Conservation (phyloP, 2,888 invertebrate species). For the Trichacis sp. region DNA sequence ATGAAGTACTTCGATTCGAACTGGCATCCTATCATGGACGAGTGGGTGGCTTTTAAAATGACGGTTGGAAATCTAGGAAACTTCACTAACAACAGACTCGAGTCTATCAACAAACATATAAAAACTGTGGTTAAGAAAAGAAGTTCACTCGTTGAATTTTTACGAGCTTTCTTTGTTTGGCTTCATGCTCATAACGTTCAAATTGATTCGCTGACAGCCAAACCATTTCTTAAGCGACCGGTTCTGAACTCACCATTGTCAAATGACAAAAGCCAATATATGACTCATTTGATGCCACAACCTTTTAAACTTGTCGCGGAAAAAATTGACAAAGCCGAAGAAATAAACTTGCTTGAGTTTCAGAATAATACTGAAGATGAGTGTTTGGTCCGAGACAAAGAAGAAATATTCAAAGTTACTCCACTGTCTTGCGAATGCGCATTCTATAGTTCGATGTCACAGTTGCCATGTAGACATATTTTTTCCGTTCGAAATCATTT, state of each 20-base stretch:
- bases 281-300: constrained; percentile 11
- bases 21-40: constrained; percentile 32
- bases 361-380: too few species aligned
- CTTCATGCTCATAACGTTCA: constrained; percentile 6
- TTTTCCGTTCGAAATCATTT: too few species aligned
- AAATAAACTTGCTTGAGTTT: too few species aligned
- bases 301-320: neutral
- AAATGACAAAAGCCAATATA: constrained; percentile 4
- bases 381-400: too few species aligned
- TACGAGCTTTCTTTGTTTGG: constrained; percentile 15
- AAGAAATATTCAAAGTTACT: neutral
- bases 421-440: constrained; percentile 3
- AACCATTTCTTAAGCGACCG: constrained; percentile 12
- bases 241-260: neutral
- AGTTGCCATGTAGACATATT: too few species aligned
- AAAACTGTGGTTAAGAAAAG: constrained; percentile 15
- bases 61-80: constrained; percentile 10
- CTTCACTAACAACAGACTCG: too few species aligned
- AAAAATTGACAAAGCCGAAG: too few species aligned
- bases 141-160: constrained; percentile 11
- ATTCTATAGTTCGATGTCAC: constrained; percentile 2
- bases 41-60: constrained; percentile 28
- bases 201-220: constrained; percentile 8
- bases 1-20: constrained; percentile 36
- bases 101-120: too few species aligned